Base-by-base conservation (phyloP, 1,140 invertebrate genomes). In the Trachymyrmex septentrionalis region DNA sequence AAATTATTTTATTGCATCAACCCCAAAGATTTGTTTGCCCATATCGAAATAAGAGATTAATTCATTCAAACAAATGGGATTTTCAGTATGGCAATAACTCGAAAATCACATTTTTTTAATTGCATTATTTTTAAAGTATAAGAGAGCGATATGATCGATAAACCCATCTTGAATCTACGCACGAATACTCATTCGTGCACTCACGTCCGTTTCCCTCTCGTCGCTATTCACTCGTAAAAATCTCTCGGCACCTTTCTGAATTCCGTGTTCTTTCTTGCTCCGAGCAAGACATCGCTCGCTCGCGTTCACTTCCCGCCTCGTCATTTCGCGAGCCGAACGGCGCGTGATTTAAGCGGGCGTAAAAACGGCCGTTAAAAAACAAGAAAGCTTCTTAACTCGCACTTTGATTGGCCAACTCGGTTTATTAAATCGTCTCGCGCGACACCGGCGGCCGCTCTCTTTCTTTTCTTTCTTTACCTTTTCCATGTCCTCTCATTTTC, bases 271-370 rank as follows among this genome's bases (percentile, higher is more conserved):
- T 84, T 86, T 71, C 88, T 50, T 21, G 19, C 72, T 76, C 30
- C 69, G 53, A 38, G 50, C 53, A 50, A 50, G 38, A 48, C 64
- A 30, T 73, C 44, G 57, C 77, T 86, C 30, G 27, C 48, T 61
- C 59, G 44, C 24, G 14, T 64, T 55, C 53, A 3, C 50, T 69
- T 80, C 19, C 82, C 75, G 80, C 14, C 59, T 69, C 69, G 63
- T 89, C 89, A 85, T 90, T 90, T 82, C 57, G 66, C 38, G 66
- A 69, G 66, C 27, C 59, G 87, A 88, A 66, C 64, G 87, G 93
- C 93, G 93, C 93, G 93, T 95, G 94, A 95, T 95, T 95, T 94
- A 95, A 95, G 91, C 92, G 93, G 91, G 90, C 94, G 92, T 95
- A 95, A 95, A 95, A 95, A 57, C 86, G 92, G 86, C 92, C 94